Conservation (phyloP, 2,888 invertebrate species). For the Tortricodes alternella region DNA sequence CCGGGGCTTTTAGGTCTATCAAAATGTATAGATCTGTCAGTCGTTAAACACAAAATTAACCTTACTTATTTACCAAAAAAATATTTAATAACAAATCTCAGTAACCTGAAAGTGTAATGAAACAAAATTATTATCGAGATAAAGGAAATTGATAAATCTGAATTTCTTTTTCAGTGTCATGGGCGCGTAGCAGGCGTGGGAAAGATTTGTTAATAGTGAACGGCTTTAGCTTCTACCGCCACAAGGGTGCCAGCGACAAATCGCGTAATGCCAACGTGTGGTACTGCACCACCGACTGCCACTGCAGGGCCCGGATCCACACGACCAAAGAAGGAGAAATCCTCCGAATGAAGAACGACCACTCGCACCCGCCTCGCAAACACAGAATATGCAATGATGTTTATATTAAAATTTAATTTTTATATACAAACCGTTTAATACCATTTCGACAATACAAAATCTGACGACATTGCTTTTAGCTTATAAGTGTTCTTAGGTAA, state of each 20-base stretch:
- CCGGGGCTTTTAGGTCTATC: no score
- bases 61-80: no score
- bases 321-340: constrained; percentile 18
- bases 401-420: constrained; percentile 24
- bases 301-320: constrained; percentile 30
- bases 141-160: background rate
- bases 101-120: no score
- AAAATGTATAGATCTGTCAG: no score
- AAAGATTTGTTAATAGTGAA: constrained; percentile 43
- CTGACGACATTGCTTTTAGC: no score
- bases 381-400: constrained; percentile 33
- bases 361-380: constrained; percentile 33
- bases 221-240: constrained; percentile 47
- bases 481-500: no score
- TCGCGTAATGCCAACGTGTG: background rate
- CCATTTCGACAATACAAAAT: no score
- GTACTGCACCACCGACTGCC: constrained; percentile 13
- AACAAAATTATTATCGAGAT: background rate
- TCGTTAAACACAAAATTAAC: no score
- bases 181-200: background rate
- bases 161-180: background rate
- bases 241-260: constrained; percentile 12
- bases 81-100: no score
- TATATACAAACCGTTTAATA: no score
- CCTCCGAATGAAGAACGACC: constrained; percentile 17